Evolutionary conservation across 2,888 invertebrate species (phyloP).

Genomic region (Chaetogeoica ovagalla): DNA sequence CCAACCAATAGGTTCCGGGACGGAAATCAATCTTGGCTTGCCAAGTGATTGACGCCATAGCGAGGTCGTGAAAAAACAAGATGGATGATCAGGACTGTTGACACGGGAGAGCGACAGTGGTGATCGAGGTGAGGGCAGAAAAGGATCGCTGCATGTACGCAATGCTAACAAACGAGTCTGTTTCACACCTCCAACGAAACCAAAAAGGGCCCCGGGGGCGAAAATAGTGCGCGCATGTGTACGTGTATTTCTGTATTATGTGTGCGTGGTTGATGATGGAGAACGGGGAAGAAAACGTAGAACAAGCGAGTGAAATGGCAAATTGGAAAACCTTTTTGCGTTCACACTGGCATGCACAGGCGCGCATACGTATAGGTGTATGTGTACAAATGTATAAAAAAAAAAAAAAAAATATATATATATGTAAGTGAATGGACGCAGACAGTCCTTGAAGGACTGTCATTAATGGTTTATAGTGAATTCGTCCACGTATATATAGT

Average conservation of each 20-base stretch:
- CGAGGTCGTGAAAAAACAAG: conserved; percentile 46
- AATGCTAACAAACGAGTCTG: conserved; percentile 44
- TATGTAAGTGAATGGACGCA: background rate
- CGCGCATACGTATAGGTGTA: background rate
- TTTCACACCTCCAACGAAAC: conserved; percentile 39
- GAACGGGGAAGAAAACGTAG: conserved; percentile 22
- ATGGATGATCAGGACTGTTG: conserved; percentile 43
- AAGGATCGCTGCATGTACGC: background rate
- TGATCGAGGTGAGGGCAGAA: background rate
- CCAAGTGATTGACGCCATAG: conserved; percentile 45
- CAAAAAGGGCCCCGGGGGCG: conserved; percentile 34
- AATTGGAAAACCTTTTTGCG: conserved; percentile 48
- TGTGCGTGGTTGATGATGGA: background rate
- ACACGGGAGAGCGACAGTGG: background rate
- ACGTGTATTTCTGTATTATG: background rate
- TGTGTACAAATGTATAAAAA: background rate
- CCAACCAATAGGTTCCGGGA: conserved; percentile 16
- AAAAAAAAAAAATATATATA: background rate
- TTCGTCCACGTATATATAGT: no score
- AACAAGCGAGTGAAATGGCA: conserved; percentile 14
- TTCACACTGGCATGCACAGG: background rate
- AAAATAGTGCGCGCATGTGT: background rate
- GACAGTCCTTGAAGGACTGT: conserved; percentile 4
- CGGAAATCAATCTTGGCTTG: conserved; percentile 46
- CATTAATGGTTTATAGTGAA: conserved; percentile 13